Conservation (phyloP, 30 jellyfish, hydroid and myxozoan species). For the Cassiopea andromeda region DNA sequence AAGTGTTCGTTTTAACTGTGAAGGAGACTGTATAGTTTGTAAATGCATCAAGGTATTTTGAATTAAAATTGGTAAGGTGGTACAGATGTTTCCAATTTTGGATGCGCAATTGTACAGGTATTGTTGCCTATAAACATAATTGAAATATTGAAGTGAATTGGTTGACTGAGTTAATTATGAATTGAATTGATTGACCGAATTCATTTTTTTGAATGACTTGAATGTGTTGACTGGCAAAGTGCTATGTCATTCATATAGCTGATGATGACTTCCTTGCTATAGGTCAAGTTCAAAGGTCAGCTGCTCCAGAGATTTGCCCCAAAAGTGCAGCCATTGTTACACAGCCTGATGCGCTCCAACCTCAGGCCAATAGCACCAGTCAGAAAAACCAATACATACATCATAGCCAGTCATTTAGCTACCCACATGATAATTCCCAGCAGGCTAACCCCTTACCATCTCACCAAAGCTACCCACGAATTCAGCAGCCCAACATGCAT, state of each 20-base stretch:
- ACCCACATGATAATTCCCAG: conserved; percentile 8
- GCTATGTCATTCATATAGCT: no score
- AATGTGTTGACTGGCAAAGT: no score
- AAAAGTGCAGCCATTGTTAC: conserved; percentile 5
- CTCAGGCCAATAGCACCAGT: not conserved
- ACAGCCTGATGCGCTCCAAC: conserved; percentile 10
- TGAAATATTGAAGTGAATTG: no score
- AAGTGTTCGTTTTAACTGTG: not conserved
- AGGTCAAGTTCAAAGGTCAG: conserved; percentile 43
- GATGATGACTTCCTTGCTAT: not conserved
- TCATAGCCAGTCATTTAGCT: conserved; percentile 31
- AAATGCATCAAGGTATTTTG: not conserved
- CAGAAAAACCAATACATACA: conserved; percentile 19
- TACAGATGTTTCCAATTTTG: no score
- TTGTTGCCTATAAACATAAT: no score
- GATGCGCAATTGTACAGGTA: no score
- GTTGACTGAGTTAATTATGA: no score
- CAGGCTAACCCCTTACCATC: not conserved
- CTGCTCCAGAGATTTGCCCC: conserved; percentile 14
- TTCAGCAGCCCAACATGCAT: conserved; percentile 25
- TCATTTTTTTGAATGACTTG: no score
- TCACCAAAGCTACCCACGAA: conserved; percentile 35
- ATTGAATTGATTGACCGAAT: no score
- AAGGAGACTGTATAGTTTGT: not conserved
- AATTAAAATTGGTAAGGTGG: no score